A percentile compares a stretch with the other conserved stretches of the same genome.
Evolutionary conservation across 2,113 vertebrate genomes (phyloP).

Genomic region (Arizona elegans): DNA sequence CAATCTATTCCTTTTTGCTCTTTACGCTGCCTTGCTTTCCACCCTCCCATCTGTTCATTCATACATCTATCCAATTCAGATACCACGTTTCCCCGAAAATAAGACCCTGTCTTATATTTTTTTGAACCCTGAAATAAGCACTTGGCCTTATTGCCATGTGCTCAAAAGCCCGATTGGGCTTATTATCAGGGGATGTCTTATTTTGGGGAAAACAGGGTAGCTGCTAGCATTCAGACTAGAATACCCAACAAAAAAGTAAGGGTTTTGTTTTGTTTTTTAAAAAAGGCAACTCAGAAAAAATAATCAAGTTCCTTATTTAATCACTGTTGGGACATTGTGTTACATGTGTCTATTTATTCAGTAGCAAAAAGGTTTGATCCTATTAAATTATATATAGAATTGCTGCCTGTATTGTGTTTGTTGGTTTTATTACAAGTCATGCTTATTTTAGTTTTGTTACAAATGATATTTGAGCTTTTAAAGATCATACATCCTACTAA

Average conservation of each 20-base stretch:
- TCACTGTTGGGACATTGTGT: not conserved
- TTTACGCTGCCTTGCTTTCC: not conserved
- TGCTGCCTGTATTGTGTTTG: not conserved
- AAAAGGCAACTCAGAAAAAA: not conserved
- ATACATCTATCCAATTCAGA: not conserved
- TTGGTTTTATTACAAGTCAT: not conserved
- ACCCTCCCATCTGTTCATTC: not conserved
- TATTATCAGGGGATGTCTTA: too few relatives aligned
- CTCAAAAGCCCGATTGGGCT: too few relatives aligned
- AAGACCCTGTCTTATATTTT: too few relatives aligned
- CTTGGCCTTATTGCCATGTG: too few relatives aligned
- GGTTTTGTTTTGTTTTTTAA: not conserved
- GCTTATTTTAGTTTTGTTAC: conserved; percentile 2
- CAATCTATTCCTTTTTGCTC: not conserved
- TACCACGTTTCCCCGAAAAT: not conserved
- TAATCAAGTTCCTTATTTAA: not conserved
- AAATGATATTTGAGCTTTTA: not conserved
- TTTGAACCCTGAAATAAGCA: too few relatives aligned
- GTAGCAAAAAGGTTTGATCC: not conserved
- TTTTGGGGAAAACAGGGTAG: not conserved
- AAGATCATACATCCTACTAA: not conserved
- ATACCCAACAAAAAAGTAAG: not conserved
- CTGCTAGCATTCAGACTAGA: not conserved
- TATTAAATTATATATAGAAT: not conserved
- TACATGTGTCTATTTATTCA: not conserved